phyloP scores from a whole-genome alignment of 2,113 vertebrate genomes.

The Stigmatopora argus region DNA sequence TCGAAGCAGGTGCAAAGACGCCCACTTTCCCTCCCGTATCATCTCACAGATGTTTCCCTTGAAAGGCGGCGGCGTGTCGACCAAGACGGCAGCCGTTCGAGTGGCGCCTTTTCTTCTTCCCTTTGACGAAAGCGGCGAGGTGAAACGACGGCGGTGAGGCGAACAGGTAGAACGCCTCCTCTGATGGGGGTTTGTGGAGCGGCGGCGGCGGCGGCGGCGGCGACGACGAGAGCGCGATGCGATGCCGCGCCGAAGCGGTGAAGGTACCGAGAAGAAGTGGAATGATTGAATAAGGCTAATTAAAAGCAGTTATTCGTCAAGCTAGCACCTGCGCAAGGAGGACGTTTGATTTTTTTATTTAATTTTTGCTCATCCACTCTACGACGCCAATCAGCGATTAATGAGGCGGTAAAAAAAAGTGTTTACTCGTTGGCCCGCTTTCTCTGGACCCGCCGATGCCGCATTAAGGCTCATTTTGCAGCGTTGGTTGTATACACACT shows the following conservation, averaged over 20 bases:
- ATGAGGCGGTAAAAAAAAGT: constrained; percentile 79
- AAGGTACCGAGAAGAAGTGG: constrained; percentile 67
- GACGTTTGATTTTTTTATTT: constrained; percentile 69
- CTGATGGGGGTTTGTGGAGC: constrained; percentile 86
- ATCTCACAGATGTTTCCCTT: constrained; percentile 92
- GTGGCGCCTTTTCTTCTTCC: constrained; percentile 61
- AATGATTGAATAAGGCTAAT: constrained; percentile 99
- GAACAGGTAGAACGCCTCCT: constrained; percentile 73
- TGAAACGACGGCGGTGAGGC: constrained; percentile 57
- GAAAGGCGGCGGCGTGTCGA: constrained; percentile 78
- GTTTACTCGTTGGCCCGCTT: constrained; percentile 68
- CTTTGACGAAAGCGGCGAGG: constrained; percentile 60
- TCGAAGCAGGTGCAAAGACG: constrained; percentile 89
- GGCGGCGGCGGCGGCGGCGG: no score
- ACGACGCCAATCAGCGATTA: constrained; percentile 78
- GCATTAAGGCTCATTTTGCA: constrained; percentile 61
- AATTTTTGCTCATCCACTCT: constrained; percentile 36
- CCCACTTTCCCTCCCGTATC: constrained; percentile 81
- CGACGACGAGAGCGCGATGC: constrained; percentile 91
- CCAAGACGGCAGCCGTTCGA: constrained; percentile 78
- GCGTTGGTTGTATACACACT: background rate
- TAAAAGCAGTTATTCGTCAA: constrained; percentile 98
- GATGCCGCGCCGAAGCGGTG: constrained; percentile 88
- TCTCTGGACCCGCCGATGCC: constrained; percentile 48
- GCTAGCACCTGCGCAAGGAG: constrained; percentile 91